Conservation (phyloP, 2,888 invertebrate species). For the Octonoba sinensis region DNA sequence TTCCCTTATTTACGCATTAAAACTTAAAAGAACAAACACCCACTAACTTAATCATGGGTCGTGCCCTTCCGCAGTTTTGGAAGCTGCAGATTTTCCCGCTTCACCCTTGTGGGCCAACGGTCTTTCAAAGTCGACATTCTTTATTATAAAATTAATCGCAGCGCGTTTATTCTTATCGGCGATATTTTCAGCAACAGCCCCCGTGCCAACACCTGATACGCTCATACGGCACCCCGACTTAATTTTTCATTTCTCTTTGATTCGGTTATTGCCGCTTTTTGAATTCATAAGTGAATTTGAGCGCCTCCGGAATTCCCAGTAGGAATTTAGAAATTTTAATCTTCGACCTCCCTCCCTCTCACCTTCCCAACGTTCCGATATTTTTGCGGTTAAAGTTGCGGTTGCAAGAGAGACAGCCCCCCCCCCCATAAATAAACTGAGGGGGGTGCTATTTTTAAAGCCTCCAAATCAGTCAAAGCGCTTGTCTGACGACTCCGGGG, state of each 20-base stretch:
- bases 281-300: conserved; percentile 60
- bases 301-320: conserved; percentile 26
- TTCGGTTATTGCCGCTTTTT: conserved; percentile 63
- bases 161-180: conserved; percentile 6
- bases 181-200: conserved; percentile 22
- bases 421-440: conserved; percentile 1
- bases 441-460: conserved; percentile 53
- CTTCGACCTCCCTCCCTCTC: too few relatives aligned
- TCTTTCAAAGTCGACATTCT: conserved; percentile 39
- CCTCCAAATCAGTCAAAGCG: conserved; percentile 58
- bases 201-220: conserved; percentile 33
- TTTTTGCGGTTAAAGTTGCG: too few relatives aligned
- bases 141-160: conserved; percentile 63
- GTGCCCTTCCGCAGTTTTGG: too few relatives aligned
- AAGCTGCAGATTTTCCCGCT: too few relatives aligned
- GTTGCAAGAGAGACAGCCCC: not conserved
- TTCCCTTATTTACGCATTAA: too few relatives aligned
- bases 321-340: not conserved
- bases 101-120: too few relatives aligned
- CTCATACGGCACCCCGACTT: conserved; percentile 23
- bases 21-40: too few relatives aligned
- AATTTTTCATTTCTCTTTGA: conserved; percentile 62
- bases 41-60: too few relatives aligned
- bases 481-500: conserved; percentile 40
- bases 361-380: too few relatives aligned